phyloP scores from a whole-genome alignment of 1,140 invertebrate genomes.

The Zaprionus inermis region DNA sequence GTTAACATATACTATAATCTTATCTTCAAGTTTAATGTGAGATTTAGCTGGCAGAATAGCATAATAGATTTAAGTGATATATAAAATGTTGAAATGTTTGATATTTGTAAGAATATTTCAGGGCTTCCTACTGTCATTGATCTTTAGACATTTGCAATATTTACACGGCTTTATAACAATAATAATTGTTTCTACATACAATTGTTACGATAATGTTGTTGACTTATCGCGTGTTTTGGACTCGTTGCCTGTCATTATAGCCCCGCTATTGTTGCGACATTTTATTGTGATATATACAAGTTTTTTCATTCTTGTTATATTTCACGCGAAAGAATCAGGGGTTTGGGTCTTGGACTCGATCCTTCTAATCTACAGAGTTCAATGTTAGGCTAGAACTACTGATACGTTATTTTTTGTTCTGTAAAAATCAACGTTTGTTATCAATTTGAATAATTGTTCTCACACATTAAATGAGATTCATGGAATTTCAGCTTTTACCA shows the following conservation, averaged over 20 bases:
- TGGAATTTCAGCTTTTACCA: background rate
- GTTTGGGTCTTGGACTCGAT: background rate
- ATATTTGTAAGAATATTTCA: background rate
- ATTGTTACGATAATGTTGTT: conserved; percentile 14
- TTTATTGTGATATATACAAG: background rate
- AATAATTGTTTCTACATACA: conserved; percentile 27
- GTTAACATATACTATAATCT: conserved; percentile 8
- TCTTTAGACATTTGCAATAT: background rate
- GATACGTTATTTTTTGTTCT: background rate
- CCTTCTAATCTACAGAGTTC: conserved; percentile 6
- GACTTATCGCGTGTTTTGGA: conserved; percentile 20
- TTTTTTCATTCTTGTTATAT: conserved; percentile 2
- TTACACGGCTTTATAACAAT: conserved; percentile 1
- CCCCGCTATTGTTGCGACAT: background rate
- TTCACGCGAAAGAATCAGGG: background rate
- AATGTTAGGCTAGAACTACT: background rate
- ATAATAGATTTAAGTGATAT: background rate
- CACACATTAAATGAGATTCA: background rate
- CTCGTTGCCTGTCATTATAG: conserved; percentile 6
- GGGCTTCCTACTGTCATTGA: conserved; percentile 6
- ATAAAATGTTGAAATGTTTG: conserved; percentile 1
- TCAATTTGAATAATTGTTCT: conserved; percentile 9
- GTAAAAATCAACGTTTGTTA: background rate
- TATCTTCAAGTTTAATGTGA: background rate
- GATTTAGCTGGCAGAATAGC: background rate